Base-by-base conservation (phyloP, 2,797 vertebrate genomes). In the Okamejei kenojei region DNA sequence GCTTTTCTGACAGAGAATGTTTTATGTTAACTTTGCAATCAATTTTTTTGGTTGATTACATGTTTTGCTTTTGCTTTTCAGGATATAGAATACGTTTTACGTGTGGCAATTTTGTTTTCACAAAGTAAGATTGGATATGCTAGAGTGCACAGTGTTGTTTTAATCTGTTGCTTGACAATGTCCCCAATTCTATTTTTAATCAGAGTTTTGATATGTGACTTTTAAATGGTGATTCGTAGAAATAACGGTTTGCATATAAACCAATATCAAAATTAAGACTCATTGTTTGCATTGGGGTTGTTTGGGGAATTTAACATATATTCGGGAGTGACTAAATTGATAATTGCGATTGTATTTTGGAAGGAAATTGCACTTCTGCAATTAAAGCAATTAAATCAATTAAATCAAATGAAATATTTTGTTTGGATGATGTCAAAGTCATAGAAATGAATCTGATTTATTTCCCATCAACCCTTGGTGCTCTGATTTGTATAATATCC, bases 401-500 rank as follows among this genome's bases (percentile, higher is more conserved):
- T 73, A 88, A 68, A 88, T 63, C 63, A 63, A 86, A 86, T 65
- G 82, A 86, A 86, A 58, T 26, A 63, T 15, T 86, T 15, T 15
- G 21, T 74, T 74, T 74, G 71, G 19, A n/a, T 68, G 84, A 88
- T 68, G 84, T 32, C 84, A 88, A 35, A 65, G 61, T 65, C 29
- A 68, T 65, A n/a, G n/a, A 88, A 88, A 88, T 88, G n/a, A 68
- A 88, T 13, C n/a, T 65, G n/a, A 68, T 65, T 88, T 32, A n/a
- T 88, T 88, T 88, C n/a, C 15, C n/a, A 68, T 17, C 15, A 88
- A n/a, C 61, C 61, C 17, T 63, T 88, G n/a, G n/a, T 21, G n/a
- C 17, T 88, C 61, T 9, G 17, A 68, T 88, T 88, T 68, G 32
- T 61, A 88, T 88, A n/a, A 68, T 88, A 88, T n/a, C 84, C 61